Base-by-base conservation (phyloP, 2,888 invertebrate species). In the Rotaria macrura region DNA sequence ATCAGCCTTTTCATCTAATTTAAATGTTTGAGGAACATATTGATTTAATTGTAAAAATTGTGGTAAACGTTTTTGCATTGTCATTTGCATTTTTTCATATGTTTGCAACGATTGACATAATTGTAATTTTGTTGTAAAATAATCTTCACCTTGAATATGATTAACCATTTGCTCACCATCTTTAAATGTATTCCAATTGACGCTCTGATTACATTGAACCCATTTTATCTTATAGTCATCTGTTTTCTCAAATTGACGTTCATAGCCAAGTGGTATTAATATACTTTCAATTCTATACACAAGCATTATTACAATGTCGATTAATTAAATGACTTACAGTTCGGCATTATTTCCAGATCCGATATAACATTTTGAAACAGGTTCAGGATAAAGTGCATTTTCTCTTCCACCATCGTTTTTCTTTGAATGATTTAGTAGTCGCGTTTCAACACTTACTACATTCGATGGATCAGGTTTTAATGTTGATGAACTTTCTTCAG, bases 61-160 rank as follows among this genome's bases (percentile, higher is more conserved):
- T 89, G 89, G 87, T 88, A 88, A 85, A 89, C 88, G 86, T 89
- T 89, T 87, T 88, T 89, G 72, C 89, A 74, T 88, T 88, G 29
- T 88, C 86, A 12, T 47, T 43, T 55, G 52, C n/a, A 29, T 47
- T 55, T 86, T 87, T 43, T 84, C 85, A 72, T 65, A 90, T 52
- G 90, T 89, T 87, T 90, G 89, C 23, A 91, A 88, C 86, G 89
- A 90, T 87, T 89, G 89, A 25, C 90, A 88, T 38, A 91, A 88
- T n/a, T 90, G 90, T 34, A 91, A 88, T 87, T 91, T 91, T 88
- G 91, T 91, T 65, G 91, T 91, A 84, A 91, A 88, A 83, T 91
- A 88, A 87, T 89, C 89, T 84, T 90, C 89, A 88, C 91, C 84
- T 20, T 83, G 86, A 40, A 86, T 86, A 84, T 86, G 86, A 86